Base-by-base conservation (phyloP, 1,140 invertebrate species). In the Drosophila lacertosa region DNA sequence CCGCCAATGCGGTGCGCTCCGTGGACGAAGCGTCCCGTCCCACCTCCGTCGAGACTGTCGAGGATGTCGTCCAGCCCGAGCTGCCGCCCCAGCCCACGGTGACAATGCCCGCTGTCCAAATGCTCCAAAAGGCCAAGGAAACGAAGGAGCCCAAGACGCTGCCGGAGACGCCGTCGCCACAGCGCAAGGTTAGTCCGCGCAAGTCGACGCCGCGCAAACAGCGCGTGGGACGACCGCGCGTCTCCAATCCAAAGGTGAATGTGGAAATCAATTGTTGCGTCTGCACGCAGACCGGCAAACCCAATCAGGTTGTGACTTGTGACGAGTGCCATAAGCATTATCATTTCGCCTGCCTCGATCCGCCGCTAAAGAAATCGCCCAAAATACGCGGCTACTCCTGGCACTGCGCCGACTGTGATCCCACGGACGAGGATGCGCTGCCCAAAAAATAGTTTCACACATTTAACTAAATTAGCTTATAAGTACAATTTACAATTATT, bases 341-440 rank as follows among this genome's bases (percentile, higher is more conserved):
- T 92, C 97, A 99, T 92, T 98, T 98, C 90, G 94, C 94, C 24
- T 99, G 98, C 92, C 92, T 98, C 59, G 96, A 98, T 91, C 98
- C 98, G 35, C 97, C 97, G 2, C 93, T 97, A 0, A 98, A 97
- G 91, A 98, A 98, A 91, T 96, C 97, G 42, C 98, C 97, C 2
- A 98, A 98, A 92, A 95, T 95, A 69, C 94, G 97, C 59, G 97
- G 97, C 35, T 98, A 98, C 91, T 97, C 96, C 4, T 99, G 98
- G 98, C 97, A 97, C 91, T 99, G 98, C 93, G 97, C 96, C 45
- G 96, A 98, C 90, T 99, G 97, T 93, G 97, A 98, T 93, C 96
- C 96, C 51, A 97, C 96, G 78, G 96, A 90, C 18, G 89, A 90
- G 15, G 89, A 90, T 40, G 77, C 81, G 42, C 54, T 76, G 68